Conservation (phyloP, 2,113 vertebrate species). For the Mesitornis unicolor region DNA sequence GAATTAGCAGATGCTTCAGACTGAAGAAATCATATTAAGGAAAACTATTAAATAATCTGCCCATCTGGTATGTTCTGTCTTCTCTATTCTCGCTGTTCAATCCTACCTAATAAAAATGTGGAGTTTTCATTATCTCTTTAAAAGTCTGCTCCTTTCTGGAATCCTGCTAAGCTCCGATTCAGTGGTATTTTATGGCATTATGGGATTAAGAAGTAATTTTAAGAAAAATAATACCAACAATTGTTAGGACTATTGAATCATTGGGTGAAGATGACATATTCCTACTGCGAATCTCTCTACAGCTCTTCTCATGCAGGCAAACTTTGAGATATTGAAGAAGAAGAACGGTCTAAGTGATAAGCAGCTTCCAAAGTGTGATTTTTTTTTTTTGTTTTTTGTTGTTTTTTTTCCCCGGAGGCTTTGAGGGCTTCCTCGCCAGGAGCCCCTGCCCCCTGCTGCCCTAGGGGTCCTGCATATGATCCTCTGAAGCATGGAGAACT, state of each 20-base stretch:
- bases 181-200: conserved; percentile 46
- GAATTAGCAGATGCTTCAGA: conserved; percentile 42
- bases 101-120: background rate
- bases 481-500: background rate
- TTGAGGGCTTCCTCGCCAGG: background rate
- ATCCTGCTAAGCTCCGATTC: conserved; percentile 41
- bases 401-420: too few species aligned
- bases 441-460: background rate
- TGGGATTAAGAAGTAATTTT: conserved; percentile 55
- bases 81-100: background rate
- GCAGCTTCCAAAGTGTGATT: background rate
- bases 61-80: background rate
- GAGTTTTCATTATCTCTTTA: conserved; percentile 50
- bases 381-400: too few species aligned
- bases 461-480: too few species aligned
- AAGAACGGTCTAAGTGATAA: background rate
- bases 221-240: conserved; percentile 47
- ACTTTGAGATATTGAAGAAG: background rate
- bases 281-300: background rate
- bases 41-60: conserved; percentile 42
- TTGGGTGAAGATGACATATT: conserved; percentile 4
- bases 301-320: background rate
- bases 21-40: conserved; percentile 42
- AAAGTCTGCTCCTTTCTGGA: conserved; percentile 32
- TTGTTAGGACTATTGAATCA: conserved; percentile 19